Percentiles rank a stretch among this genome's conserved stretches.
phyloP scores from a whole-genome alignment of 2,113 vertebrate genomes.

The Eclectus roratus region DNA sequence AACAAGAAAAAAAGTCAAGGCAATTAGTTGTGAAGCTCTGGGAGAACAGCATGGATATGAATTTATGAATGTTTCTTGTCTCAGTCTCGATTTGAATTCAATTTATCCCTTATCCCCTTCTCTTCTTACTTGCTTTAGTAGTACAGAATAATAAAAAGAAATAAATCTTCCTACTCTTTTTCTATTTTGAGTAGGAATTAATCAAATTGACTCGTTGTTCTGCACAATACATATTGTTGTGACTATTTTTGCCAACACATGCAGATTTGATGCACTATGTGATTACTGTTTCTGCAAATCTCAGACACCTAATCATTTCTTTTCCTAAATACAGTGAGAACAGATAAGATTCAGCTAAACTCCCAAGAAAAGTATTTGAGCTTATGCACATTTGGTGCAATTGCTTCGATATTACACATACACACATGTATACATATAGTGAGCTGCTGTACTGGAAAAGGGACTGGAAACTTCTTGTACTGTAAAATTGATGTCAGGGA shows the following conservation, averaged over 20 bases:
- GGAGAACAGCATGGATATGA: conserved; percentile 7
- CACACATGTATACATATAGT: neutral
- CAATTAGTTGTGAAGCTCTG: conserved; percentile 32
- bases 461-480: neutral
- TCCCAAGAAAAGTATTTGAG: neutral
- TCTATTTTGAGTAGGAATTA: conserved; percentile 49
- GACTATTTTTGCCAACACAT: neutral
- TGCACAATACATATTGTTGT: conserved; percentile 43
- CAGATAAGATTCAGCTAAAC: neutral
- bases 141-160: conserved; percentile 48
- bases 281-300: conserved; percentile 25
- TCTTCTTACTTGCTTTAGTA: conserved; percentile 27
- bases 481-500: neutral
- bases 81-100: conserved; percentile 27
- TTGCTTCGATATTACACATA: neutral
- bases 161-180: conserved; percentile 36
- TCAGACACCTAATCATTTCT: neutral
- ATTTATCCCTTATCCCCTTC: conserved; percentile 39
- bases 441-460: neutral
- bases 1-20: conserved; percentile 21
- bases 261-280: conserved; percentile 34
- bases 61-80: conserved; percentile 45
- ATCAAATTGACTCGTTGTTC: conserved; percentile 12
- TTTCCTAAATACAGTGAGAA: conserved; percentile 3
- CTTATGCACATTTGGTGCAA: neutral